Conservation (phyloP, 2,888 invertebrate genomes). For the Gnatocerus cornutus region DNA sequence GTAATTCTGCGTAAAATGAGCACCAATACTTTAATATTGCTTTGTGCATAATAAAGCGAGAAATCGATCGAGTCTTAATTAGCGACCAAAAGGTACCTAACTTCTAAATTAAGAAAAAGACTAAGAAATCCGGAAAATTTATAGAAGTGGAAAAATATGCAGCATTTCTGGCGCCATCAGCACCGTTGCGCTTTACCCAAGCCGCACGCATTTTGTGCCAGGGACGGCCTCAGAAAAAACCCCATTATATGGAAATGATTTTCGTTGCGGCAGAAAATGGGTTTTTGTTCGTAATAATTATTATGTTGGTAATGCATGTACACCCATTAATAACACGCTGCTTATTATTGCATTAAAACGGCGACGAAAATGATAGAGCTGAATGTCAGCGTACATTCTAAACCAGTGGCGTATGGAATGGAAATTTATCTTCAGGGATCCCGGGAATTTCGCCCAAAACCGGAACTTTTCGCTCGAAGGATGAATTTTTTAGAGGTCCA, state of each 20-base stretch:
- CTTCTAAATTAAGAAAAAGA: too few species aligned
- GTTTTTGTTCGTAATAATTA: slow-evolving; percentile 32
- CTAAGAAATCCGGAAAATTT: too few species aligned
- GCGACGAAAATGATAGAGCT: slow-evolving; percentile 37
- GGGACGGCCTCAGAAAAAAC: slow-evolving; percentile 13
- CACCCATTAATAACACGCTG: slow-evolving; percentile 42
- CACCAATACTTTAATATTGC: too few species aligned
- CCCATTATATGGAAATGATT: slow-evolving; percentile 41
- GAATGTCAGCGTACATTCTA: slow-evolving; percentile 35
- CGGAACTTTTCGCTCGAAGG: slow-evolving; percentile 18
- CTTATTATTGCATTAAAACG: slow-evolving; percentile 40
- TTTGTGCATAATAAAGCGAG: too few species aligned
- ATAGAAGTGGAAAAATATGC: too few species aligned
- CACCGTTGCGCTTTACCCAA: slow-evolving; percentile 22
- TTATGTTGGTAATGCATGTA: slow-evolving; percentile 36
- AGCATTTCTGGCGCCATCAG: too few species aligned
- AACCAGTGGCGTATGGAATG: slow-evolving; percentile 34
- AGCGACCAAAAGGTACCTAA: too few species aligned
- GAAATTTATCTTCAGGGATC: not conserved
- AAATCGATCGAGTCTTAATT: too few species aligned
- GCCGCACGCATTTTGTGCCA: slow-evolving; percentile 29
- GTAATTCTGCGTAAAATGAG: too few species aligned
- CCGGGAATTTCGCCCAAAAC: slow-evolving; percentile 1
- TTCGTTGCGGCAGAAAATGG: slow-evolving; percentile 26
- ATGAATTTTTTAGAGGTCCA: slow-evolving; percentile 23